Evolutionary conservation across 2,113 vertebrate species (phyloP), one percentile per base, ranked within the genome.

Genomic region (Nyctereutes procyonoides): DNA sequence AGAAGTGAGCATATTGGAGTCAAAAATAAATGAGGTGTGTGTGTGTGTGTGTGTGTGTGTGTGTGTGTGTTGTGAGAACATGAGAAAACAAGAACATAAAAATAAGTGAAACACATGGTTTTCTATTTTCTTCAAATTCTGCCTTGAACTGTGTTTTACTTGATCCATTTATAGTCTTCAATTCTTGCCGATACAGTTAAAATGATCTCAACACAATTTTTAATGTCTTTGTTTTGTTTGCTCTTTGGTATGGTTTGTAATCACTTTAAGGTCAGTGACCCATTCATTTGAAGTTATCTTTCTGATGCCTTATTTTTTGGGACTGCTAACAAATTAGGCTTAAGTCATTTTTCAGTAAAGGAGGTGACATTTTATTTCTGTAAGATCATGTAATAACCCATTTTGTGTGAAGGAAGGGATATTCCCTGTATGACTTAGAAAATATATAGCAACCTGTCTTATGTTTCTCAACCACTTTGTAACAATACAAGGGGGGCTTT

Each of bases 101-200:
- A 93, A 80, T 48, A 85, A 93, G 60, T 43, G 35, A 82, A 94
- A 84, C 5, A n/a, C 22, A 35, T 11, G 7, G 8, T 35, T 95
- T 94, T 94, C 53, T n/a, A 90, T 76, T 95, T 90, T 84, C 62
- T 84, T 92, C 65, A 73, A 48, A 89, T 69, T 94, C 48, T 22
- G 55, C 16, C 43, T 67, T 84, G 43, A 82, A 43, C 74, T 81
- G 26, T 63, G 8, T 80, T 81, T 76, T 81, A 10, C 63, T 95
- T 53, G 17, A 90, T 63, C 12, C 28, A 71, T 20, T 92, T 85
- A 51, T 1, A 88, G 62, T 60, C 32, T 90, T 28, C 8, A n/a
- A 8, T 60, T 48, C 28, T 90, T 51, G 43, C 2, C 17, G 77
- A 43, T 16, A 76, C 0, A 48, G 2, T 55, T 38, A 77, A 93